A percentile compares a stretch with the other conserved stretches of the same genome.
These are phyloP conservation scores for Lycocerus yunnanus DNA, from an alignment of 2,888 invertebrate species.

Conservation along the genomic window DNA sequence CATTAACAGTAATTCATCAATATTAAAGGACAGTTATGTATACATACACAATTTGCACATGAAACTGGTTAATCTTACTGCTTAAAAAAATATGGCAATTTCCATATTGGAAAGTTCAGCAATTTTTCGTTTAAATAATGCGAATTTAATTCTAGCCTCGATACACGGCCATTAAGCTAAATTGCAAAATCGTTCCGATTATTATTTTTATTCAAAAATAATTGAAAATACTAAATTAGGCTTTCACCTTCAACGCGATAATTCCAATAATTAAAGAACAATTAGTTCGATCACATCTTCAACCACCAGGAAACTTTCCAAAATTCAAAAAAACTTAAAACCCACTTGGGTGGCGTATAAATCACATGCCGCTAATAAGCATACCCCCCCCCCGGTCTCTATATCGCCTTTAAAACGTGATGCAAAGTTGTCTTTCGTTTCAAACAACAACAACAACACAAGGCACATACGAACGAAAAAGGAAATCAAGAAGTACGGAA, in stretches of 20 bases:
- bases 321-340: neutral
- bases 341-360: neutral
- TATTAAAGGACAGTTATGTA: neutral
- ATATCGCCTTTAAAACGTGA: neutral
- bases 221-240: slow-evolving; percentile 25
- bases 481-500: neutral
- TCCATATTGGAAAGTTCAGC: neutral
- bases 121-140: neutral
- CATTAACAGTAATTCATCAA: neutral
- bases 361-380: no score
- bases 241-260: slow-evolving; percentile 25
- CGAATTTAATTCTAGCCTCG: slow-evolving; percentile 6
- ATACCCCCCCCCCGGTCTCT: neutral
- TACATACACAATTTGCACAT: neutral
- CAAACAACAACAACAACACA: neutral
- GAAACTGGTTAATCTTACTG: neutral
- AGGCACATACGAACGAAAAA: neutral
- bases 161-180: neutral
- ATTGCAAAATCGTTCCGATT: neutral
- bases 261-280: neutral
- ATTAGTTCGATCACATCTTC: neutral
- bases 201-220: slow-evolving; percentile 1
- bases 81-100: neutral
- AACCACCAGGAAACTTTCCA: neutral
- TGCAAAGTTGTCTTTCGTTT: neutral